Conservation (phyloP, 2,888 invertebrate species). For the Drosophila sordidapex region DNA sequence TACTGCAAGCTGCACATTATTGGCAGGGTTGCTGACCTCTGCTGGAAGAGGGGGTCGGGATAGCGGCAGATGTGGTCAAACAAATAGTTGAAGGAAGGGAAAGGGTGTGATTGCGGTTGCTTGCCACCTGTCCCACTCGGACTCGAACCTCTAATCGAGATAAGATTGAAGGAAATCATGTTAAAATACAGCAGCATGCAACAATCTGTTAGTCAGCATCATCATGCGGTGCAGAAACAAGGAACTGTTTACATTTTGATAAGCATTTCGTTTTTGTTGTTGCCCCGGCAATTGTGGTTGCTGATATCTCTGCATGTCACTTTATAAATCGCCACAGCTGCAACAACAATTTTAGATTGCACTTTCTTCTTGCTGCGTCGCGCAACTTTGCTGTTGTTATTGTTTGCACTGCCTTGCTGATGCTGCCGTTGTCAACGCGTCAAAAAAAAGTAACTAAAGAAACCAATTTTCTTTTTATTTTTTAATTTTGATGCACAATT, state of each 20-base stretch:
- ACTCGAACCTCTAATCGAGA: neutral
- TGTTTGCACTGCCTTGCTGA: neutral
- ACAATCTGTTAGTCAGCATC: constrained; percentile 1
- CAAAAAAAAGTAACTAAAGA: constrained; percentile 30
- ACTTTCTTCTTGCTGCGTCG: constrained; percentile 44
- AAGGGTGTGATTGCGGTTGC: neutral
- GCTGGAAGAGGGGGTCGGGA: neutral
- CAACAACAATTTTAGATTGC: constrained; percentile 43
- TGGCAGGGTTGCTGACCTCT: constrained; percentile 42
- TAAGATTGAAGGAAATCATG: neutral
- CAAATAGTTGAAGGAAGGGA: neutral
- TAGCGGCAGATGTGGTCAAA: constrained; percentile 23
- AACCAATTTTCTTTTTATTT: constrained; percentile 12
- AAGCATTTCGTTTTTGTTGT: constrained; percentile 32
- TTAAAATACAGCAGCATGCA: neutral
- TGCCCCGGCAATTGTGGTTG: constrained; percentile 6
- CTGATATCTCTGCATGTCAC: constrained; percentile 41
- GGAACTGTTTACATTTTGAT: constrained; percentile 62
- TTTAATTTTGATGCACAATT: neutral
- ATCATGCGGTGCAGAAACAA: constrained; percentile 28
- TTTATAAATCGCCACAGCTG: constrained; percentile 15
- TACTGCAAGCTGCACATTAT: constrained; percentile 19
- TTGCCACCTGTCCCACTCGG: neutral
- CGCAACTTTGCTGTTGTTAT: constrained; percentile 12
- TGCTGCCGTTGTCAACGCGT: constrained; percentile 35